Evolutionary conservation across 2,888 invertebrate species (phyloP), one percentile per base, ranked within the genome.

Genomic region (Lasioglossum pauxillum): DNA sequence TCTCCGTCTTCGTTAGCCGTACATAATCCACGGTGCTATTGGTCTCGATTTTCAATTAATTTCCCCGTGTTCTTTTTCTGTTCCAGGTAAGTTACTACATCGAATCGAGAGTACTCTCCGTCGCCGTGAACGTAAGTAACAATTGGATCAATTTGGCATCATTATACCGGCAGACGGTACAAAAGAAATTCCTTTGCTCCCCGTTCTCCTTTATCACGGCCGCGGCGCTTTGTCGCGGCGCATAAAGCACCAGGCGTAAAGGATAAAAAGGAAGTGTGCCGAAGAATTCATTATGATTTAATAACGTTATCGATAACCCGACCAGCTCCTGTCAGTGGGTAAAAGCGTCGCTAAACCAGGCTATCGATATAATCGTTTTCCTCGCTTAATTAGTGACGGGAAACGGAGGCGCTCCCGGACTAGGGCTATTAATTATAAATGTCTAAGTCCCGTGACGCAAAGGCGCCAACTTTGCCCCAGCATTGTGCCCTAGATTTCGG

Each of bases 381-480:
- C 46, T 31, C 60, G 74, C 74, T 85, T 85, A 85, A 86, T 86
- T 85, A 84, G 85, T 23, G 78, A 69, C 73, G 76, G 79, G 78
- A 79, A 81, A 85, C 86, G 78, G 75, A 78, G 82, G 38, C 71
- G 67, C 46, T 38, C 60, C 64, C 38, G 44, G 41, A 19, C 75
- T 38, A 31, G 8, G 41, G 72, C 82, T 81, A 85, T 86, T 82
- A 86, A 86, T 86, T 86, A 85, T 86, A 78, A 86, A 86, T 60
- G 80, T 85, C 86, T 75, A 77, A 85, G 80, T 86, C 64, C 44
- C 38, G 12, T 16, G 60, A 60, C 31, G 76, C 53, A 38, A 67
- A 44, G 84, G 49, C 60, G 67, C 53, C n/a, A 67, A 80, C 64
- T 75, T 75, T 35, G 75, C 7, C n/a, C 49, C 69, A 10, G 57